phyloP scores from a whole-genome alignment of 2,888 invertebrate genomes.

The Gandaritis pyraliata region DNA sequence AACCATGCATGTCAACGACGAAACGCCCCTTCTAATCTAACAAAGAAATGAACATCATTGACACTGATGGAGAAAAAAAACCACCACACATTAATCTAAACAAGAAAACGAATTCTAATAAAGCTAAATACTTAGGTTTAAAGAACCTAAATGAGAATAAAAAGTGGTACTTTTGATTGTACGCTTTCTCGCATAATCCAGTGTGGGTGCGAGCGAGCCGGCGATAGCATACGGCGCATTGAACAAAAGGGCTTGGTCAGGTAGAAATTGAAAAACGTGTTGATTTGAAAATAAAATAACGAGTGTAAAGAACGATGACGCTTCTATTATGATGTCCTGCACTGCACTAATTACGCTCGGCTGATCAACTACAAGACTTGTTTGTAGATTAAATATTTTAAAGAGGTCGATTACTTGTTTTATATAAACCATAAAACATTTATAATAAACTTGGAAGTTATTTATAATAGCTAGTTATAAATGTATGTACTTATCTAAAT shows the following conservation, averaged over 20 bases:
- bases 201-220: constrained; percentile 42
- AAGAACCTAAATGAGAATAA: constrained; percentile 32
- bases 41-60: constrained; percentile 33
- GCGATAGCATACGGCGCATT: constrained; percentile 48
- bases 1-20: constrained; percentile 42
- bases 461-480: too few relatives aligned
- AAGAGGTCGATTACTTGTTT: background rate
- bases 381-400: background rate
- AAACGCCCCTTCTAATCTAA: constrained; percentile 40
- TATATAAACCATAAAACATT: too few relatives aligned
- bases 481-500: background rate
- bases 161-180: constrained; percentile 39
- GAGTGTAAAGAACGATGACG: constrained; percentile 36
- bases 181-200: constrained; percentile 42
- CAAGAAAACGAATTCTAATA: constrained; percentile 11
- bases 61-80: constrained; percentile 6
- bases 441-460: background rate
- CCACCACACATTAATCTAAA: constrained; percentile 4
- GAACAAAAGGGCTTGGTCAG: constrained; percentile 58
- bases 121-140: constrained; percentile 20
- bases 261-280: constrained; percentile 52
- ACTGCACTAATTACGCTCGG: constrained; percentile 34
- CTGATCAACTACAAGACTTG: constrained; percentile 29
- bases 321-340: constrained; percentile 31
- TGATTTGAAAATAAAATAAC: constrained; percentile 43